Percentiles rank a stretch among this genome's conserved stretches.
Conservation (phyloP, 2,888 invertebrate genomes). For the Drosophila cognata region DNA sequence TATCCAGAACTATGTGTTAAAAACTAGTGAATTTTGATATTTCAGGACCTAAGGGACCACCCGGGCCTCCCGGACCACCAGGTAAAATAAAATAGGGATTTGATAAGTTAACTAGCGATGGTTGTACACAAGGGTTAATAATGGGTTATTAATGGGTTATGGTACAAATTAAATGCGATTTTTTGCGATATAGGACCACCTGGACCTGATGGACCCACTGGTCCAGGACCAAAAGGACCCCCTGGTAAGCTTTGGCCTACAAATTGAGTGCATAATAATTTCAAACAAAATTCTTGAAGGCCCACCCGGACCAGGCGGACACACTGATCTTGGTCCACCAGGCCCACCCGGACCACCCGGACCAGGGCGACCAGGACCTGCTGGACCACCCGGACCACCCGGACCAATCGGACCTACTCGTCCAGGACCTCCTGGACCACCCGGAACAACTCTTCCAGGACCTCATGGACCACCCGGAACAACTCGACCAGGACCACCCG, state of each 20-base stretch:
- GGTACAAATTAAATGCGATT: constrained; percentile 6
- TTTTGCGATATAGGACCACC: constrained; percentile 55
- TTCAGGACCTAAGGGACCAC: constrained; percentile 68
- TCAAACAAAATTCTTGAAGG: constrained; percentile 14
- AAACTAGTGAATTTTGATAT: neutral
- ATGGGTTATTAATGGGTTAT: neutral
- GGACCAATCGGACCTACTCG: constrained; percentile 58
- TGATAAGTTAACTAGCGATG: neutral
- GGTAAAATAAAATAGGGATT: constrained; percentile 42
- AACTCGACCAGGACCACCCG: constrained; percentile 64
- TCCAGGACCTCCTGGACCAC: constrained; percentile 76
- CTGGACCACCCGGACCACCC: constrained; percentile 60
- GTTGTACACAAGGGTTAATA: neutral
- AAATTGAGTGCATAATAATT: neutral
- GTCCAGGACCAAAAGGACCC: constrained; percentile 71
- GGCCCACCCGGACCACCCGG: constrained; percentile 76
- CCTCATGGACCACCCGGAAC: constrained; percentile 64
- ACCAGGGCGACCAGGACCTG: constrained; percentile 66
- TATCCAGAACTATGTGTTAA: neutral
- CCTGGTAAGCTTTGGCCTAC: constrained; percentile 13
- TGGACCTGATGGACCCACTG: constrained; percentile 65
- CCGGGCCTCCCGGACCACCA: constrained; percentile 81
- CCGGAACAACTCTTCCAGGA: constrained; percentile 61
- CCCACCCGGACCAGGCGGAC: constrained; percentile 63
- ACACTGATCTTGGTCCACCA: constrained; percentile 33